Conservation (phyloP, 2,113 vertebrate species). For the Morone saxatilis region DNA sequence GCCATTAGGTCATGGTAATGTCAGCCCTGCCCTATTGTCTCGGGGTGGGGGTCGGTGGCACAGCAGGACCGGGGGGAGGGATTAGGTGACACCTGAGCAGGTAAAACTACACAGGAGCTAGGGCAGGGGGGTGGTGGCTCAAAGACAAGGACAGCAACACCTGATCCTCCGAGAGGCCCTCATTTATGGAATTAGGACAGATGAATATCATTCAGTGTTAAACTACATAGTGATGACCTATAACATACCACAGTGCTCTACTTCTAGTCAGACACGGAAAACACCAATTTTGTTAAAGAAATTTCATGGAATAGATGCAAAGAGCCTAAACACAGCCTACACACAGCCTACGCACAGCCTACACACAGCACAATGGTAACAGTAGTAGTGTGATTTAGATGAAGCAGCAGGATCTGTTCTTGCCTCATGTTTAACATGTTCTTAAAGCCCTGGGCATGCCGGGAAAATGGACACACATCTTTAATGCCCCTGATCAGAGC, state of each 20-base stretch:
- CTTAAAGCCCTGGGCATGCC: constrained; percentile 28
- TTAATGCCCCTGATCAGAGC: constrained; percentile 48
- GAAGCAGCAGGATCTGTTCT: background rate
- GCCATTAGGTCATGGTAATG: constrained; percentile 82
- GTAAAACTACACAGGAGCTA: constrained; percentile 78
- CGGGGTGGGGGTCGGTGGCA: constrained; percentile 75
- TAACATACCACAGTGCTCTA: constrained; percentile 4
- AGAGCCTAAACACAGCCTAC: background rate
- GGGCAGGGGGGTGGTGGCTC: constrained; percentile 72
- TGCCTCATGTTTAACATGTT: constrained; percentile 26
- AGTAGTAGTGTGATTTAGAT: background rate
- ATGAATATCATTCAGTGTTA: constrained; percentile 50
- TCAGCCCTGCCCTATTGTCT: constrained; percentile 81
- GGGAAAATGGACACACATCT: constrained; percentile 38
- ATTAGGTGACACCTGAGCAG: constrained; percentile 84
- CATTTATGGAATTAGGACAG: constrained; percentile 71
- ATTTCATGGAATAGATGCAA: background rate
- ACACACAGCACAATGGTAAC: background rate
- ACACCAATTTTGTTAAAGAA: background rate
- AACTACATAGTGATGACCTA: constrained; percentile 16
- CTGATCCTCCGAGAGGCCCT: constrained; percentile 68
- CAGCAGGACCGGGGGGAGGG: constrained; percentile 65
- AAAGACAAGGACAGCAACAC: constrained; percentile 69
- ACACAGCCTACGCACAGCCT: background rate
- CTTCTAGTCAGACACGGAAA: background rate